Evolutionary conservation across 2,797 vertebrate species (phyloP), one percentile per base, ranked within the genome.

Genomic region (Acrossocheilus wenchowensis): DNA sequence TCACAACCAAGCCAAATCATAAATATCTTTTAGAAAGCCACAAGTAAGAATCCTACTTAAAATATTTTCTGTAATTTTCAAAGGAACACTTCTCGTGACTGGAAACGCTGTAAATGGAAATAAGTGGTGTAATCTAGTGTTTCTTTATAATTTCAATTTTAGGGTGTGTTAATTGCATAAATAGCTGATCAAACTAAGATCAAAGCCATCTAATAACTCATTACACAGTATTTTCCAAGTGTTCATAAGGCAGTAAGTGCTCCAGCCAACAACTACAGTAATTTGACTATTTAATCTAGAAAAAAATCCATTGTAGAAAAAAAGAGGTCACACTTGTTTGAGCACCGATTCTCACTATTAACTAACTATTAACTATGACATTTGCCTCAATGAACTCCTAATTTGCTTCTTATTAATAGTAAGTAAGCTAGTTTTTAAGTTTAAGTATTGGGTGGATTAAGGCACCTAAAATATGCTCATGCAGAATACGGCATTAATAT

Each of bases 151-250:
- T 81, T 81, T 81, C 10, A 34, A 11, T 34, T 68, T 30, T 23
- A 68, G 66, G 81, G 81, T 30, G 81, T 71, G 81, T 39, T 72
- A 82, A 82, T 82, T 50, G 9, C 50, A 39, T 19, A 57, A 82
- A 54, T 26, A 81, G 19, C 64, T 36, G 21, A 68, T 81, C 45
- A 81, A 68, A 81, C n/a, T 8, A 23, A 81, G 79, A 81, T 83
- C 69, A 74, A 83, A 73, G 73, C 82, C 23, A 5, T 62, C 30
- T 52, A 54, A 77, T 68, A 62, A 62, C 45, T 84, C 34, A 68
- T 52, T 54, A n/a, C 57, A 50, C 9, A 19, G 14, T 45, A 12
- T 64, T 64, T 64, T n/a, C 57, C 23, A 79, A 36, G 6, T 19
- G 64, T 36, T 68, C 64, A 68, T 68, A 68, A 17, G 2, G 64